Evolutionary conservation across 1,140 invertebrate genomes (phyloP), one percentile per base, ranked within the genome.

Genomic region (Lepidurus arcticus): DNA sequence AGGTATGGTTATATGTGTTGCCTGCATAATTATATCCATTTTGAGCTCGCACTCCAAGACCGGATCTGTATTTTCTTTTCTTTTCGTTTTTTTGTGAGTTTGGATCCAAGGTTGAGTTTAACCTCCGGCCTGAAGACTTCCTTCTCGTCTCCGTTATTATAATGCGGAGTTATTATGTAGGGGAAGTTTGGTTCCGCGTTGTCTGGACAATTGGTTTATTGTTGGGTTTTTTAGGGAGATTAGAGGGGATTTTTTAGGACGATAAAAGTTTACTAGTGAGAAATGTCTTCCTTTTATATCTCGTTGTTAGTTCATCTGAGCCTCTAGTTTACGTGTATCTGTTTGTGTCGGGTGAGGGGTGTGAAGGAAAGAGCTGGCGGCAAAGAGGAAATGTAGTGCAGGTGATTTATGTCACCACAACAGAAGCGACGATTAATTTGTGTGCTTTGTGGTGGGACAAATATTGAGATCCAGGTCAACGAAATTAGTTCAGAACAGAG

Each of bases 21-120:
- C 13, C 53, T 65, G 53, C 53, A 65, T 65, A 65, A 65, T 65
- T 65, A 65, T 65, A 21, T 65, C 53, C 53, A 65, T 65, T 65
- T 65, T 21, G 16, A 13, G 16, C 21, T 7, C 45, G 53, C 47
- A 53, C 21, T 65, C 53, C 53, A 65, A 65, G 53, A 65, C 53
- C 53, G 53, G 53, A 65, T 65, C 53, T 65, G 16, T 13, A 7
- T 65, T 21, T 65, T 65, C 21, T 65, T 65, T 65, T 65, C 21
- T 65, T 13, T 21, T 21, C 21, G n/a, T 21, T 65, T 65, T 65
- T 65, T 65, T 65, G 16, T 65, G 8, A 65, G 16, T 65, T 65
- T 65, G 53, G 21, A 21, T 21, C 53, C 53, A 65, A 65, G 53
- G 53, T 65, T 65, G 21, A 65, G 16, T n/a, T 65, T 65, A 65